phyloP scores from a whole-genome alignment of 2,113 vertebrate genomes.

The Meleagris gallopavo region DNA sequence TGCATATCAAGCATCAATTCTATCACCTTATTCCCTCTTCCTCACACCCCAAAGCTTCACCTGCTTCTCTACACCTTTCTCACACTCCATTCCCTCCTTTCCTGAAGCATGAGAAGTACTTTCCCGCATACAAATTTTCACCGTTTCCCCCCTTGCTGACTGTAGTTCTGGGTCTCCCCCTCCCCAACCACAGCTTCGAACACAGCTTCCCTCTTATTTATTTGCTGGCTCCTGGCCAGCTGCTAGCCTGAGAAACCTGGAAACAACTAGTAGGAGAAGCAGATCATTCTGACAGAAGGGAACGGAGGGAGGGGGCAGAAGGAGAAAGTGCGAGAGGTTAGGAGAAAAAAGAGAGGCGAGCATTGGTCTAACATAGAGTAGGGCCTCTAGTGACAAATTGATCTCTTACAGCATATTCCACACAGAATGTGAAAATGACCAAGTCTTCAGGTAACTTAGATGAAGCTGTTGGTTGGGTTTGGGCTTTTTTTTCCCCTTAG shows the following conservation, averaged over 20 bases:
- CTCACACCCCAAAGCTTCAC: background rate
- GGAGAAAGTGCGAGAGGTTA: conserved; percentile 47
- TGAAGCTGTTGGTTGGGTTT: background rate
- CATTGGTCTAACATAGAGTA: background rate
- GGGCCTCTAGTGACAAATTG: background rate
- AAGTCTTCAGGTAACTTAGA: conserved; percentile 25
- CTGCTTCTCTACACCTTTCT: background rate
- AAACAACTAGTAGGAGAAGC: conserved; percentile 62
- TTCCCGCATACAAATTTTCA: conserved; percentile 17
- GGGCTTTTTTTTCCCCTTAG: background rate
- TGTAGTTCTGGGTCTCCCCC: background rate
- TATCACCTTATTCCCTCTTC: background rate
- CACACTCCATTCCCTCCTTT: background rate
- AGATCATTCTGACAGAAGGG: conserved; percentile 63
- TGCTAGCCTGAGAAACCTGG: conserved; percentile 61
- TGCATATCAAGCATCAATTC: background rate
- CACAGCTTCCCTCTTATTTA: conserved; percentile 4
- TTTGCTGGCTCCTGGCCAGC: conserved; percentile 62
- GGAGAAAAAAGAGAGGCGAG: background rate
- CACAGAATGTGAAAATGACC: background rate
- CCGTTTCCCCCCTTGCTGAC: background rate
- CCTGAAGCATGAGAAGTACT: background rate
- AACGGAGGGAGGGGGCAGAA: conserved; percentile 3
- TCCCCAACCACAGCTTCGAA: background rate
- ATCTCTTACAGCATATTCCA: background rate